Conservation (phyloP, 2,888 invertebrate genomes). For the Sinopyrophorus schimmeli region DNA sequence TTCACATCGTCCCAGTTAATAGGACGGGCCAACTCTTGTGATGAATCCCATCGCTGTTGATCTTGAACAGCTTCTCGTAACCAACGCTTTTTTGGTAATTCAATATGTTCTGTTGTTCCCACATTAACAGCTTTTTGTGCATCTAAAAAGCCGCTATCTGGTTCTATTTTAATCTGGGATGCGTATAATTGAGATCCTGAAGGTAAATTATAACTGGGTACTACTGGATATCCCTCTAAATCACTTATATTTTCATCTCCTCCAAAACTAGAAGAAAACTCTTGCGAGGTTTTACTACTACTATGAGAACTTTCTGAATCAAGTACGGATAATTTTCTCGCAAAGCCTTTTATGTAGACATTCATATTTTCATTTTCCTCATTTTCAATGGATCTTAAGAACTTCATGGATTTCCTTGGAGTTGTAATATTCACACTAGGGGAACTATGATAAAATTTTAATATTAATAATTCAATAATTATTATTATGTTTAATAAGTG, state of each 20-base stretch:
- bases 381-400: conserved; percentile 1
- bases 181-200: conserved; percentile 9
- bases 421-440: conserved; percentile 10
- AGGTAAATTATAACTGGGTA: conserved; percentile 1
- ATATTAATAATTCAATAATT: no score
- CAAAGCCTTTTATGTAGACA: conserved; percentile 13
- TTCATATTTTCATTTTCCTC: conserved; percentile 23
- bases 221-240: conserved; percentile 10
- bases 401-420: conserved; percentile 23
- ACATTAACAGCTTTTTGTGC: conserved; percentile 36
- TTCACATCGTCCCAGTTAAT: conserved; percentile 56
- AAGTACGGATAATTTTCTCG: conserved; percentile 19
- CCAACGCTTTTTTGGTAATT: conserved; percentile 64
- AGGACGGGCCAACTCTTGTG: conserved; percentile 58
- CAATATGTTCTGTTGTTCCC: conserved; percentile 29
- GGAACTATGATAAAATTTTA: conserved; percentile 9
- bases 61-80: conserved; percentile 58
- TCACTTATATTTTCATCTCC: conserved; percentile 24
- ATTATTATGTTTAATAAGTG: no score
- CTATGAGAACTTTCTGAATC: conserved; percentile 28
- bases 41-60: conserved; percentile 48
- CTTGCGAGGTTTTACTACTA: conserved; percentile 19
- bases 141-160: conserved; percentile 9
- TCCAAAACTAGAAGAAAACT: conserved; percentile 15
- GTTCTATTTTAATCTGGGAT: conserved; percentile 8